Evolutionary conservation across 23 tunicate genomes (phyloP), one percentile per base, ranked within the genome.

Genomic region (Halocynthia roretzi): DNA sequence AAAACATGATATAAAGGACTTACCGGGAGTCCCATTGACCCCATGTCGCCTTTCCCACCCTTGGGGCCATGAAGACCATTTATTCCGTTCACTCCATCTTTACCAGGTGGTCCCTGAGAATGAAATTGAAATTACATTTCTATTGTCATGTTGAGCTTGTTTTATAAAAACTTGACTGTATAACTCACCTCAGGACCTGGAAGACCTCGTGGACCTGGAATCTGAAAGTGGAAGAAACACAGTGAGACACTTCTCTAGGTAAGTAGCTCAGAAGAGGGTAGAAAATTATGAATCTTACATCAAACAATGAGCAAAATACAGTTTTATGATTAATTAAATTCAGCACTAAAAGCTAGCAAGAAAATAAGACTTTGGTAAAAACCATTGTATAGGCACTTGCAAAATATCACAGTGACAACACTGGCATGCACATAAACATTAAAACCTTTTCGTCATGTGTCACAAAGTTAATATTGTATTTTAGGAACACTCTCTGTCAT

Each of bases 1-100:
- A 75, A 53, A 53, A 51, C 9, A 71, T 40, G 12, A 18, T 56
- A 22, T 57, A 76, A 6, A 20, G 10, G 15, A 80, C 84, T 52
- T 84, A 89, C 96, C 85, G 88, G 87, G 40, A 80, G 65, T 67
- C 96, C 96, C 75, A 83, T 53, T 14, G 73, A 72, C 52, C 96
- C 96, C 50, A 31, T 51, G 12, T 89, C 88, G 8, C 96, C 96
- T 67, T 76, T 76, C 61, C 67, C 88, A 21, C 96, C 96, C 44
- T 67, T 74, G 8, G 72, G 83, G 17, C 88, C 96, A 21, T 54
- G 31, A 11, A 69, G 60, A 12, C 95, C 95, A 6, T 81, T 80
- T 50, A 15, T 53, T 49, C 96, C 96, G 8, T 62, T 76, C 10
- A 52, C 83, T 21, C 86, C 93, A 6, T 70, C 69, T 0, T 75